Evolutionary conservation across 1,140 invertebrate species (phyloP), one percentile per base, ranked within the genome.

Genomic region (Lucilia cuprina): DNA sequence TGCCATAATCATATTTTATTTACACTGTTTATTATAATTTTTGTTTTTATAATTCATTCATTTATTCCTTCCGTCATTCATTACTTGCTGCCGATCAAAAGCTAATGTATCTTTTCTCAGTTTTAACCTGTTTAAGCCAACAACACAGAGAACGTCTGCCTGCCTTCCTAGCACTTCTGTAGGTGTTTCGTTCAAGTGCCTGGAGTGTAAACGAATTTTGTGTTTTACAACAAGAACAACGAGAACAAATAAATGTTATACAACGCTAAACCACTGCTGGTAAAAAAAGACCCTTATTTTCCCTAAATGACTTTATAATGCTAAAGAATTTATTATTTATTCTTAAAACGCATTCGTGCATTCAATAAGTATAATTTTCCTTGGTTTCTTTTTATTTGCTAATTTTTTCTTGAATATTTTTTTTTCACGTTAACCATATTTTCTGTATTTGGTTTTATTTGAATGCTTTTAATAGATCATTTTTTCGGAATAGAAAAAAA

Each of bases 281-380:
- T 10, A 13, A 10, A 5, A 21, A 70, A 70, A 70, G 65, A 70
- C 65, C 65, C 65, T 70, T 70, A 9, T 21, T 60, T 70, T 21
- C 65, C 19, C n/a, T 21, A 70, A 70, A 21, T 70, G 65, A 70
- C 65, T 70, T 70, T 70, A 21, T 70, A 70, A 70, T 70, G 65
- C n/a, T 7, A 21, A 70, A 70, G 65, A 70, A 70, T 70, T 70
- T 70, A 70, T 70, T 70, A 5, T 70, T 2, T 70, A 70, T 70
- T 70, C 65, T 70, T 21, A 70, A 70, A 70, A 70, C 65, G 65
- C 65, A 70, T 70, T 70, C 65, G 65, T 70, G 65, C 65, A 70
- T 70, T 70, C 65, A 70, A 70, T 70, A 70, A 21, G 65, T 21
- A 19, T 70, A 70, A 70, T 70, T 70, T 70, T 60, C n/a, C 13